These are phyloP conservation scores for Avahi laniger DNA, from an alignment of 2,797 vertebrate species.

Conservation along the genomic window DNA sequence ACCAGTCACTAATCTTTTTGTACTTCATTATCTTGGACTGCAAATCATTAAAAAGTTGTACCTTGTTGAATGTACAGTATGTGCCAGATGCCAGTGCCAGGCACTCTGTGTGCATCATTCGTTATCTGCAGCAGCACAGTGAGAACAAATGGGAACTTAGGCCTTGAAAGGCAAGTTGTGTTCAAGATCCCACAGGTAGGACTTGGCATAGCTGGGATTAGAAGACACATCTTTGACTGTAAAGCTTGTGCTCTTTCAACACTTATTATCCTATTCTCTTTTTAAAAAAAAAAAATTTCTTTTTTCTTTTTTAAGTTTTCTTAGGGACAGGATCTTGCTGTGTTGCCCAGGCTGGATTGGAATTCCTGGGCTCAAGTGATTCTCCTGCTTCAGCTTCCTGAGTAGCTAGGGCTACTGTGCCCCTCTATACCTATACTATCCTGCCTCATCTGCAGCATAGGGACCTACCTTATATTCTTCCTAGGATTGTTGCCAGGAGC, in stretches of 20 bases:
- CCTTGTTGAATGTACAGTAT: not conserved
- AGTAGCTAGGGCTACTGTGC: not conserved
- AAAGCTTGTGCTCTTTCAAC: not conserved
- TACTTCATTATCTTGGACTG: not conserved
- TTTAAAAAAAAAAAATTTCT: too few species aligned
- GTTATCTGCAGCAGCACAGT: not conserved
- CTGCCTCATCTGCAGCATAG: not conserved
- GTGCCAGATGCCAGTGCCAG: not conserved
- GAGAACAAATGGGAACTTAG: not conserved
- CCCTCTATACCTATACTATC: not conserved
- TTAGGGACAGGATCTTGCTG: not conserved
- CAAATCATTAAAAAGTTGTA: constrained; percentile 32
- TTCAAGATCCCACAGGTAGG: not conserved
- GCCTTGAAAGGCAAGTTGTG: not conserved
- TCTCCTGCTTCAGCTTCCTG: not conserved
- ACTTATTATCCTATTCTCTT: not conserved
- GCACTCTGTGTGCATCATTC: not conserved
- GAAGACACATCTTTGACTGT: not conserved
- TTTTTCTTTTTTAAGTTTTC: not conserved
- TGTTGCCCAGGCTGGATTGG: not conserved
- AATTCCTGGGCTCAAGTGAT: not conserved
- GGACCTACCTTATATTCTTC: not conserved
- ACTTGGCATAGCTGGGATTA: not conserved
- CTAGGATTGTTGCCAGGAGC: not conserved
- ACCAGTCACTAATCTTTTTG: not conserved